Evolutionary conservation across 30 jellyfish, hydroid and myxozoan genomes (phyloP).

Genomic region (Sanderia malayensis): DNA sequence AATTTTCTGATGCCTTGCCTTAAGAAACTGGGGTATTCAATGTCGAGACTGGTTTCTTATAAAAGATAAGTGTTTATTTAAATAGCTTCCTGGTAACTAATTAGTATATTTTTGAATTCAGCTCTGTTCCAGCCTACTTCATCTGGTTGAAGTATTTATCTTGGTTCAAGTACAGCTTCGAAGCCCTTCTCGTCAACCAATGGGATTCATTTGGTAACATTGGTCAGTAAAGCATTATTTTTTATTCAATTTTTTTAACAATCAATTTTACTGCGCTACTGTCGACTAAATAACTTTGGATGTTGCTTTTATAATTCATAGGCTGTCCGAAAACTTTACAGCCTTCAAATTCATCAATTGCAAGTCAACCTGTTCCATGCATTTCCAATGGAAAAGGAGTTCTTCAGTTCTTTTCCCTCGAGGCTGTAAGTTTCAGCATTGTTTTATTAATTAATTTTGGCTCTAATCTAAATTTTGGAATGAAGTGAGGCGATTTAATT

Average conservation of each 20-base stretch:
- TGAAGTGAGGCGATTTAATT: background rate
- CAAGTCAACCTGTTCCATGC: slow-evolving; percentile 63
- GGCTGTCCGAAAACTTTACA: slow-evolving; percentile 4
- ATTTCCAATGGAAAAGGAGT: slow-evolving; percentile 60
- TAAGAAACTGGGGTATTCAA: too few relatives aligned
- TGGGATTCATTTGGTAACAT: slow-evolving; percentile 91
- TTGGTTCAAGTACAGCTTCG: slow-evolving; percentile 96
- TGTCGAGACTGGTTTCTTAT: too few relatives aligned
- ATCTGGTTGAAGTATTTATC: slow-evolving; percentile 87
- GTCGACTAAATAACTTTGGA: background rate
- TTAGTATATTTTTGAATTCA: too few relatives aligned
- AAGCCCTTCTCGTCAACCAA: slow-evolving; percentile 83
- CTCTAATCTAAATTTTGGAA: too few relatives aligned
- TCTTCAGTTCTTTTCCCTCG: slow-evolving; percentile 40
- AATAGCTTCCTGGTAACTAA: too few relatives aligned
- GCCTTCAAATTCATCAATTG: too few relatives aligned
- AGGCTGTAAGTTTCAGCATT: slow-evolving; percentile 66
- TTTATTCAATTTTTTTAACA: background rate
- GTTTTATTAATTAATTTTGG: too few relatives aligned
- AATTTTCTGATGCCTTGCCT: too few relatives aligned
- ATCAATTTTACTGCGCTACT: background rate
- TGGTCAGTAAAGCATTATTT: slow-evolving; percentile 34
- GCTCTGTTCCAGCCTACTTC: slow-evolving; percentile 96
- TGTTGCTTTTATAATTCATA: background rate
- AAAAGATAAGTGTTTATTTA: too few relatives aligned